phyloP scores from a whole-genome alignment of 35 echinoderm and acorn worm species.

The Lytechinus pictus region DNA sequence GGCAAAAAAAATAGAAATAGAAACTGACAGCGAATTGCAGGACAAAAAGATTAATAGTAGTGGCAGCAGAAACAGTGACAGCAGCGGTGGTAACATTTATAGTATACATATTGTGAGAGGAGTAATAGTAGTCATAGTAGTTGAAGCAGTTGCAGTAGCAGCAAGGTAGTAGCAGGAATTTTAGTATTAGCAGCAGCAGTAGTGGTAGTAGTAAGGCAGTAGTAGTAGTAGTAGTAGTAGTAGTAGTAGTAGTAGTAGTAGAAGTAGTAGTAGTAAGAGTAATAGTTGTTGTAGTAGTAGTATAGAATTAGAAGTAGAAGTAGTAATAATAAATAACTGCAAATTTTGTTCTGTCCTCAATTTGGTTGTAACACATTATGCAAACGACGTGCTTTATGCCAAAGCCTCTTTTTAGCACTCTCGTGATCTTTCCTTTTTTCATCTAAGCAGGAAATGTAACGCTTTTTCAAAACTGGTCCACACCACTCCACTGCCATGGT shows the following conservation, averaged over 20 bases:
- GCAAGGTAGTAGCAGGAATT: neutral
- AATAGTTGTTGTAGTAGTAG: too few relatives aligned
- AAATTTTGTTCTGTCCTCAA: neutral
- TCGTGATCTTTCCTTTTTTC: too few relatives aligned
- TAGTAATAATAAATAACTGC: neutral
- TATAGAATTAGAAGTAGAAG: too few relatives aligned
- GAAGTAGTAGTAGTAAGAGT: neutral
- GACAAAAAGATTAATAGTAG: neutral
- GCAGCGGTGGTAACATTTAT: neutral
- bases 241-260: neutral
- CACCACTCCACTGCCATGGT: too few relatives aligned
- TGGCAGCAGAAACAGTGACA: neutral
- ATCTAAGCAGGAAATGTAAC: too few relatives aligned
- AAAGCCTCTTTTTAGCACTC: too few relatives aligned
- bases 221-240: neutral
- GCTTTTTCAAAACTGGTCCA: too few relatives aligned
- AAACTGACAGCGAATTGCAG: neutral
- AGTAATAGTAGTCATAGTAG: neutral
- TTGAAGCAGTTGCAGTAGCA: neutral
- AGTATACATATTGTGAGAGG: neutral
- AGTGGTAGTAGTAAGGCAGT: neutral
- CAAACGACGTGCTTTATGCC: too few relatives aligned
- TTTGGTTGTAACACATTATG: too few relatives aligned
- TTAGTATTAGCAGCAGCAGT: neutral
- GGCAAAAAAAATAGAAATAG: neutral